Base-by-base conservation (phyloP, 2,113 vertebrate species). In the Platycercus adscitus region DNA sequence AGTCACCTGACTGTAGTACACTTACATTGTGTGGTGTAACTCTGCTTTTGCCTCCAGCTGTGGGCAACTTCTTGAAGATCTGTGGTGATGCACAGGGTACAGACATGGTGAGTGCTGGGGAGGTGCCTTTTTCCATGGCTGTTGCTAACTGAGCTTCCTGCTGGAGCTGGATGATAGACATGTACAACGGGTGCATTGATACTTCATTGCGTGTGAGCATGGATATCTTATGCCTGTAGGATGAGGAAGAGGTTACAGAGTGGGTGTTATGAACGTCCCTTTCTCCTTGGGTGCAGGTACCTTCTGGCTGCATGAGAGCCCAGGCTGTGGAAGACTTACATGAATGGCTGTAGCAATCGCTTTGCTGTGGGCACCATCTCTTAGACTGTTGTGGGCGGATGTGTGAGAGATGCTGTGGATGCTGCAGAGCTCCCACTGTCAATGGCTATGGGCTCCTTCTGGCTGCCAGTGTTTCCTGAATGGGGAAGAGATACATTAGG, bases 281-380 rank as follows among this genome's bases (percentile, higher is more conserved):
- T 56, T 21, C 55, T 56, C 31, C 19, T 9, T n/a, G 31, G 19
- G 5, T 56, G 9, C 12, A 21, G 5, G 2, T n/a, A 21, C 19
- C 33, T 3, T 12, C 13, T 56, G 55, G 19, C 55, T 13, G 31
- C 33, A 4, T 9, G 19, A 56, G 20, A 56, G 19, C 13, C 3
- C 8, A 21, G 55, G 55, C 6, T 33, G 31, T n/a, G 12, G 19
- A 56, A 56, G 31, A 56, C 19, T 33, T 56, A 56, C 19, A n/a
- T 21, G 3, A 56, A 3, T n/a, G 19, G 19, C 8, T n/a, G 31
- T n/a, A 33, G 19, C 31, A 6, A 5, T 56, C 8, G 1, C 12
- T 56, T 56, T 56, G 18, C 3, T 56, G 8, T n/a, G 33, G 31
- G 19, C 55, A 56, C 19, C 33, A 21, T 56, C 55, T n/a, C 33